Evolutionary conservation across 2,113 vertebrate species (phyloP).

Genomic region (Upupa epops): DNA sequence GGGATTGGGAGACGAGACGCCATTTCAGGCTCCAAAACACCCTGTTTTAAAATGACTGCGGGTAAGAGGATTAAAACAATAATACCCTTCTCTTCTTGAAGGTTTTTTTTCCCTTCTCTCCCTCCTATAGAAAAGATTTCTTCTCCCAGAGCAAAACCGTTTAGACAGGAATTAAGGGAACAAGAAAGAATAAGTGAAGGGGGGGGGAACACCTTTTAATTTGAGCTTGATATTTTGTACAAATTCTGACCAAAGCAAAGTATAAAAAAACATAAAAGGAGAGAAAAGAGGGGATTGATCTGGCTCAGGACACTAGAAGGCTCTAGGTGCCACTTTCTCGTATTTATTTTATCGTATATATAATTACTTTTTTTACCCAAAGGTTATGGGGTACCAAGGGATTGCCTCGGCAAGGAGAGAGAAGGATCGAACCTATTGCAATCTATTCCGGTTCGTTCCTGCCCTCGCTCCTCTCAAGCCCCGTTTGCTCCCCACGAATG

Average conservation of each 20-base stretch:
- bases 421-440: not conserved
- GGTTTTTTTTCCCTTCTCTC: slow-evolving; percentile 68
- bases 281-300: not conserved
- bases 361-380: not conserved
- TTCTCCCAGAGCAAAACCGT: slow-evolving; percentile 97
- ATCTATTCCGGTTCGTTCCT: not conserved
- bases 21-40: slow-evolving; percentile 92
- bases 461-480: not conserved
- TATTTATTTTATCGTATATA: slow-evolving; percentile 44
- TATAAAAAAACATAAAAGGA: not conserved
- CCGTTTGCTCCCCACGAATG: not conserved
- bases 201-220: slow-evolving; percentile 78
- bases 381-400: not conserved
- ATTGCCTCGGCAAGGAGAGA: not conserved
- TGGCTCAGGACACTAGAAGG: slow-evolving; percentile 6
- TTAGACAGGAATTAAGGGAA: slow-evolving; percentile 99
- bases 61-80: slow-evolving; percentile 99
- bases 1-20: slow-evolving; percentile 87
- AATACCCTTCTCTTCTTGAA: slow-evolving; percentile 97
- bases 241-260: slow-evolving; percentile 64
- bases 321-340: not conserved
- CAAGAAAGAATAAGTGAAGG: slow-evolving; percentile 79
- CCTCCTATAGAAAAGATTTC: slow-evolving; percentile 95
- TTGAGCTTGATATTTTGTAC: slow-evolving; percentile 87
- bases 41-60: slow-evolving; percentile 93